Base-by-base conservation (phyloP, 2,797 vertebrate species). In the Sarcoramphus papa region DNA sequence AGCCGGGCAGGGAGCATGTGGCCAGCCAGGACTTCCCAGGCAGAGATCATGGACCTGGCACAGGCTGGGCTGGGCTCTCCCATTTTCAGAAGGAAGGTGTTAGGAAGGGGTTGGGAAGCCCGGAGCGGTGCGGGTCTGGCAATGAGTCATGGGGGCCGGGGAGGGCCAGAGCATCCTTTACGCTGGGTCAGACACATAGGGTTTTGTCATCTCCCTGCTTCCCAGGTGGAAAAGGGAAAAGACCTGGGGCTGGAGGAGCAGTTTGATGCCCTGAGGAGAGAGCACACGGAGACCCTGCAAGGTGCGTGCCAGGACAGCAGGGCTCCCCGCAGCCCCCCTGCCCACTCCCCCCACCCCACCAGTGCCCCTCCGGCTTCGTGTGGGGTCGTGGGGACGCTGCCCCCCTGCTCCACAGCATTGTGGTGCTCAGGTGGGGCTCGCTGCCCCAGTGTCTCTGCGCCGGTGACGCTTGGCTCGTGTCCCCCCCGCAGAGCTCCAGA, bases 211-310 rank as follows among this genome's bases (percentile, higher is more conserved):
- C 41, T 14, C 5, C 16, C 62, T 67, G 7, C 9, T 90, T 97
- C 60, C 73, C 96, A 99, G 99, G 98, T 98, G 92, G 98, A 98
- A 95, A 98, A 97, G 4, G 98, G 98, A 91, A 98, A 96, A 28
- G 94, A 98, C 35, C 93, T 96, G 12, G 98, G 99, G 63, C 96
- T 98, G 64, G 97, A 91, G 76, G 91, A 98, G n/a, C 98, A 96
- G 80, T 95, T 97, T 43, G 93, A 97, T 41, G 82, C 62, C 53
- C 95, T 97, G 33, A 97, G 95, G 22, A 97, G 96, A 45, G 96
- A 98, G 63, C 97, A 98, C 14, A 95, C 93, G 2, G 97, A 95
- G 59, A 88, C 77, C 25, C 67, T 98, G 19, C 96, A 95, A 98
- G 99, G 99, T 99, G 95, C 53, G 81, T n/a, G 7, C 30, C 2